Base-by-base conservation (phyloP, 2,113 vertebrate genomes). In the Onychostoma macrolepis region DNA sequence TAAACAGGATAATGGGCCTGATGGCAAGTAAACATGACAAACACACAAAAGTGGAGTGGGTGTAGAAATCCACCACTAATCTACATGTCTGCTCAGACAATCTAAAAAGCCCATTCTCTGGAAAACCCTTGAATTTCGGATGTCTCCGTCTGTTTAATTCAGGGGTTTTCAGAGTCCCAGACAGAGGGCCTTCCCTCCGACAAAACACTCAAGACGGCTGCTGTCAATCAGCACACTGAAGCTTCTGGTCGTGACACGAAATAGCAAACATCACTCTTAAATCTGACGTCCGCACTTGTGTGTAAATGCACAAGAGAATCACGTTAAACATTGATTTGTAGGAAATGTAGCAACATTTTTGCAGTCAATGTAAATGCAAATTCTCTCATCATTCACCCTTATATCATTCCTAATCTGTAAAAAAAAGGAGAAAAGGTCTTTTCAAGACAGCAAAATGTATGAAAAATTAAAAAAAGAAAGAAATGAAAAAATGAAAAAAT, bases 1-100 rank as follows among this genome's bases (percentile, higher is more conserved):
- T 84, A 84, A 86, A 86, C 83, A n/a, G 50, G 50, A 89, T 80
- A 82, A 88, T 85, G 83, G 65, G 58, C 74, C 76, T 84, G 87
- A 85, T 84, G 65, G 83, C 13, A 71, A 63, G 77, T 67, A 87
- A 86, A 87, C 85, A 85, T 38, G 61, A 26, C 10, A 78, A 58
- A 80, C 72, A 63, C 69, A 63, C 61, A 48, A 76, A 21, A 76
- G 74, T 45, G 41, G 41, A 76, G 74, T 76, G 74, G 74, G 74
- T 76, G 74, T 33, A 53, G 76, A 78, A 53, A 78, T 53, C 45
- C 76, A 78, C 5, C 1, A 17, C 76, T 53, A 78, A 78, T 78
- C 76, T 78, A 50, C 76, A 50, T 78, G 7, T 78, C 48, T 30
- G 15, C 75, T 53, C 75, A 53, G 13, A 53, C 45, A 21, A 17